phyloP scores from a whole-genome alignment of 92 coral and sea anemone species.

The Phenganax marumi region DNA sequence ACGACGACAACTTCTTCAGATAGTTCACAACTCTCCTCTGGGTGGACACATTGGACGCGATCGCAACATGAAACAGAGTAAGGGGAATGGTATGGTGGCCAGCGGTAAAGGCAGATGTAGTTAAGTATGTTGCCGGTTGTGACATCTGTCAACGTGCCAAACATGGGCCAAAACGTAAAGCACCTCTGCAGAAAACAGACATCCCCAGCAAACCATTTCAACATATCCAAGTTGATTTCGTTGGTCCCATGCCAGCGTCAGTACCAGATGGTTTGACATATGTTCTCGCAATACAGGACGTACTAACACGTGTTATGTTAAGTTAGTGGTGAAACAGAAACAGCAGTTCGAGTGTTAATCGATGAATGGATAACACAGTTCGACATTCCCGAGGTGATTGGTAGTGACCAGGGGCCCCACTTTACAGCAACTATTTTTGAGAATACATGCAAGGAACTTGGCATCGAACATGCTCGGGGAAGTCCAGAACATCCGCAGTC shows the following conservation, averaged over 20 bases:
- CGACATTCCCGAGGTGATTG: conserved; percentile 7
- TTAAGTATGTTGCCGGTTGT: conserved; percentile 11
- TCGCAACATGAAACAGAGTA: background rate
- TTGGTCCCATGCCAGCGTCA: conserved; percentile 24
- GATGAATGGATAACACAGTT: conserved; percentile 14
- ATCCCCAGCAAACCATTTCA: conserved; percentile 28
- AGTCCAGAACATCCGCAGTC: background rate
- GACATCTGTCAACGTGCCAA: background rate
- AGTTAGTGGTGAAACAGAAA: background rate
- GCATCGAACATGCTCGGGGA: conserved; percentile 1
- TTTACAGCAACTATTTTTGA: background rate
- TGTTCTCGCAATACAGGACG: conserved; percentile 25
- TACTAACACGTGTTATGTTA: conserved; percentile 30
- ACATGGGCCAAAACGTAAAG: conserved; percentile 12
- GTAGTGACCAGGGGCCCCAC: conserved; percentile 33
- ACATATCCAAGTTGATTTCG: conserved; percentile 27
- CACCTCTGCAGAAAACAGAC: background rate
- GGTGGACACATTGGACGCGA: background rate
- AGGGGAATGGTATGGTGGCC: conserved; percentile 15
- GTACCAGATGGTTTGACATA: conserved; percentile 23
- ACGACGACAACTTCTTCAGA: conserved; percentile 9
- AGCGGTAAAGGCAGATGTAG: conserved; percentile 11
- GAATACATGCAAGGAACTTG: background rate
- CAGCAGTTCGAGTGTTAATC: background rate
- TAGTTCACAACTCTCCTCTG: conserved; percentile 14